Percentiles rank a stretch among this genome's conserved stretches.
Evolutionary conservation across 2,888 invertebrate genomes (phyloP).

Genomic region (Lamellibrachia columna): DNA sequence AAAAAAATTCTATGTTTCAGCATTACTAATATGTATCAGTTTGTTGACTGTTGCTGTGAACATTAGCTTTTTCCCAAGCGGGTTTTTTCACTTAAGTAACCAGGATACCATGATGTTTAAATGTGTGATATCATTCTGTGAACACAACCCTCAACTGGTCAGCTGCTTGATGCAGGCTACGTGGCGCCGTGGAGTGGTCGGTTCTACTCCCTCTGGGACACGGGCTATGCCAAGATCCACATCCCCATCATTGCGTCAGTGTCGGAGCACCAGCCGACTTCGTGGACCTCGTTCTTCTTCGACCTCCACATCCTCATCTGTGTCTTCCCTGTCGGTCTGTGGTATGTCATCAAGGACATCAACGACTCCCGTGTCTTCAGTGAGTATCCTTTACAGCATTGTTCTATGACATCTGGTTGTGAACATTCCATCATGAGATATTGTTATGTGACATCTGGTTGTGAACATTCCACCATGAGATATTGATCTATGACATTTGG

Average conservation of each 20-base stretch:
- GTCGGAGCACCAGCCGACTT: slow-evolving; percentile 98
- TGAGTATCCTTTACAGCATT: slow-evolving; percentile 67
- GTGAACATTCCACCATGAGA: neutral
- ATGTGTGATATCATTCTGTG: too few relatives aligned
- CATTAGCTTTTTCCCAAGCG: too few relatives aligned
- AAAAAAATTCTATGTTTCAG: too few relatives aligned
- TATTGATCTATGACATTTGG: too few relatives aligned
- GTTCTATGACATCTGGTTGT: neutral
- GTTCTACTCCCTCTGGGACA: slow-evolving; percentile 99
- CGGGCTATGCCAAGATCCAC: slow-evolving; percentile 98
- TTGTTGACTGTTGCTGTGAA: too few relatives aligned
- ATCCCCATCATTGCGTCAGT: slow-evolving; percentile 98
- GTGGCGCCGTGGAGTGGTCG: slow-evolving; percentile 97
- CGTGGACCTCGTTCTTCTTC: slow-evolving; percentile 98
- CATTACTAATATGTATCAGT: too few relatives aligned
- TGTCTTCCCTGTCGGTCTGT: slow-evolving; percentile 96
- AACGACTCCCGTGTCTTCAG: slow-evolving; percentile 98
- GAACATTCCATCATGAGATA: neutral
- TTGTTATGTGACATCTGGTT: neutral
- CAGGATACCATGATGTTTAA: too few relatives aligned
- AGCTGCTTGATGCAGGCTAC: slow-evolving; percentile 71
- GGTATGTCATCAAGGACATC: slow-evolving; percentile 97
- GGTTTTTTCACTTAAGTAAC: too few relatives aligned
- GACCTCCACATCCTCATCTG: slow-evolving; percentile 96
- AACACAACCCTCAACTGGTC: neutral